Evolutionary conservation across 2,113 vertebrate species (phyloP).

Genomic region (Erythrolamprus reginae): DNA sequence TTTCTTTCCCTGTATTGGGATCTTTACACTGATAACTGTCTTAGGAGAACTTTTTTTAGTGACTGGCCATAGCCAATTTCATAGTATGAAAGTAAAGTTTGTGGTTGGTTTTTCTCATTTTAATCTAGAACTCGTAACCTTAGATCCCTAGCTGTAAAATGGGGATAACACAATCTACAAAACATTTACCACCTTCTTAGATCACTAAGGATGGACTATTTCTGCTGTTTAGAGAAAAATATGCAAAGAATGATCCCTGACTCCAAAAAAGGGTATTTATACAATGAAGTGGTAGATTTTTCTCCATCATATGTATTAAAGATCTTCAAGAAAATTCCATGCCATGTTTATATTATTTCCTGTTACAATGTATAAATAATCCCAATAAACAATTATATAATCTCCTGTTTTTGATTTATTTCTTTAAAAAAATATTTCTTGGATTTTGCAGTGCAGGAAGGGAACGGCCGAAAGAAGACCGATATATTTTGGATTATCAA

Average conservation of each 20-base stretch:
- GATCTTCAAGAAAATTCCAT: not conserved
- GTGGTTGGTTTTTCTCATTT: not conserved
- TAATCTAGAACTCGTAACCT: not conserved
- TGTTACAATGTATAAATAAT: not conserved
- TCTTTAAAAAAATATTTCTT: constrained; percentile 24
- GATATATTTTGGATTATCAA: constrained; percentile 91
- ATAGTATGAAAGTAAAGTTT: not conserved
- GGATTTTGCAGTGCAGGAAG: constrained; percentile 82
- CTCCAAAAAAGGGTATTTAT: not conserved
- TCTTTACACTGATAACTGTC: not conserved
- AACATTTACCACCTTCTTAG: not conserved
- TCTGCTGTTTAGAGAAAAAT: not conserved
- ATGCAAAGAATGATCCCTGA: not conserved
- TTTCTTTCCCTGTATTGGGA: not conserved
- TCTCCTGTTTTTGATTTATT: accelerated
- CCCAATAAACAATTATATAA: not conserved
- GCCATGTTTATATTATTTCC: not conserved
- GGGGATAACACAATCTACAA: not conserved
- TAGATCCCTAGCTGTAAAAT: not conserved
- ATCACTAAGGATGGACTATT: not conserved
- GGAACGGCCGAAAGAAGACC: constrained; percentile 90
- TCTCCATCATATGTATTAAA: not conserved
- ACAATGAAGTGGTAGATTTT: not conserved
- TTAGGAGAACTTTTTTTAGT: not conserved
- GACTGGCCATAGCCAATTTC: not conserved